Percentiles rank a stretch among this genome's conserved stretches.
Evolutionary conservation across 2,797 vertebrate species (phyloP).

Genomic region (Antrozous pallidus): DNA sequence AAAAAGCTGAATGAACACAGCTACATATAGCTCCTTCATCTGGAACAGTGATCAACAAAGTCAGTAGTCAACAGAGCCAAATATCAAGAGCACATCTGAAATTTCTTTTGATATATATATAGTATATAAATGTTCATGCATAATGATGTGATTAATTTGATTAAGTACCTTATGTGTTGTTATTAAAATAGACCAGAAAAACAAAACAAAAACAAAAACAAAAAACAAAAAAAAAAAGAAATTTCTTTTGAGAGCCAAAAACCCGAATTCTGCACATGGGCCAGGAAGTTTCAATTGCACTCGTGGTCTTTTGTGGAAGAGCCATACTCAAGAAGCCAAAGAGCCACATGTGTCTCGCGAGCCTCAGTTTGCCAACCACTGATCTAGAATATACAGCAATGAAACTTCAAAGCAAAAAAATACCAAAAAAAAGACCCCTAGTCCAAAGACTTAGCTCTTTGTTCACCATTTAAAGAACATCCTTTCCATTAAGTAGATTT

Average conservation of each 20-base stretch:
- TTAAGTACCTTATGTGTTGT: conserved; percentile 13
- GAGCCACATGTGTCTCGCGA: too few relatives aligned
- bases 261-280: too few relatives aligned
- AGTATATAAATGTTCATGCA: conserved; percentile 11
- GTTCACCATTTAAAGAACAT: not conserved
- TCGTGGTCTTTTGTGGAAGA: too few relatives aligned
- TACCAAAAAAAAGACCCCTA: not conserved
- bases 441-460: not conserved
- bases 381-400: not conserved
- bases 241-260: too few relatives aligned
- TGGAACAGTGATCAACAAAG: too few relatives aligned
- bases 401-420: not conserved
- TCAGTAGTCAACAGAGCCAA: too few relatives aligned
- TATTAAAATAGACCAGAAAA: conserved; percentile 39
- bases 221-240: too few relatives aligned
- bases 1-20: not conserved
- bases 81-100: too few relatives aligned
- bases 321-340: too few relatives aligned
- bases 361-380: too few relatives aligned
- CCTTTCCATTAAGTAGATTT: not conserved
- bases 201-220: too few relatives aligned
- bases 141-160: conserved; percentile 41
- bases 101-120: conserved; percentile 42
- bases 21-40: not conserved
- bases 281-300: too few relatives aligned